These are phyloP conservation scores for Penaeus monodon DNA, from an alignment of 2,888 invertebrate species.

Conservation along the genomic window DNA sequence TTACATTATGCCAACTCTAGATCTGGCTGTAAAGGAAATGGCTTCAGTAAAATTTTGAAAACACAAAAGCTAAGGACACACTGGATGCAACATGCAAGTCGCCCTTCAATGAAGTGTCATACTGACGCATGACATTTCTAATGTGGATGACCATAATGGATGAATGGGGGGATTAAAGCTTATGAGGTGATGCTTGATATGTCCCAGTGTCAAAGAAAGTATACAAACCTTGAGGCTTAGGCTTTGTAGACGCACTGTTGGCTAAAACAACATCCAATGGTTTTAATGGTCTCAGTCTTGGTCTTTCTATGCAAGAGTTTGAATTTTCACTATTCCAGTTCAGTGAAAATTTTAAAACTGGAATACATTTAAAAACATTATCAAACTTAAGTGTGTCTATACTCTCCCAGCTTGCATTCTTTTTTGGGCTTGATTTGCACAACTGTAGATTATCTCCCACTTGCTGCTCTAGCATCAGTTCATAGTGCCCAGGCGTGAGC, in stretches of 20 bases:
- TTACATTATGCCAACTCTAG: too few species aligned
- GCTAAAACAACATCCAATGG: slow-evolving; percentile 60
- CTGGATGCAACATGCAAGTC: too few species aligned
- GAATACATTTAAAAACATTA: slow-evolving; percentile 68
- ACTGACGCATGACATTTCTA: too few species aligned
- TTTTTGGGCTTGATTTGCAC: slow-evolving; percentile 76
- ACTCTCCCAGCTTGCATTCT: slow-evolving; percentile 81
- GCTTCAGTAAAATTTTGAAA: too few species aligned
- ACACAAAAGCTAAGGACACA: too few species aligned
- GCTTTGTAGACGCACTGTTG: slow-evolving; percentile 60
- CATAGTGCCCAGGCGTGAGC: slow-evolving; percentile 90
- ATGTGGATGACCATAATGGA: too few species aligned
- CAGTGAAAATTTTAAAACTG: slow-evolving; percentile 86
- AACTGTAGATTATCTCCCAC: slow-evolving; percentile 70
- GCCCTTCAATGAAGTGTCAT: too few species aligned
- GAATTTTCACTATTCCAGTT: slow-evolving; percentile 79
- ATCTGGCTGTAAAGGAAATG: too few species aligned
- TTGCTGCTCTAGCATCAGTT: slow-evolving; percentile 78
- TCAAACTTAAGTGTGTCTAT: slow-evolving; percentile 74
- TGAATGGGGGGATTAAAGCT: too few species aligned
- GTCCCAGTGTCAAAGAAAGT: neutral
- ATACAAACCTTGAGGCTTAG: slow-evolving; percentile 60
- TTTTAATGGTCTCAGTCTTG: slow-evolving; percentile 53
- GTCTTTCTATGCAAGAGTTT: slow-evolving; percentile 31
- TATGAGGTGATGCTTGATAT: too few species aligned